Percentiles rank a stretch among this genome's conserved stretches.
phyloP scores from a whole-genome alignment of 1,140 invertebrate genomes.

The Ditylenchus dipsaci region DNA sequence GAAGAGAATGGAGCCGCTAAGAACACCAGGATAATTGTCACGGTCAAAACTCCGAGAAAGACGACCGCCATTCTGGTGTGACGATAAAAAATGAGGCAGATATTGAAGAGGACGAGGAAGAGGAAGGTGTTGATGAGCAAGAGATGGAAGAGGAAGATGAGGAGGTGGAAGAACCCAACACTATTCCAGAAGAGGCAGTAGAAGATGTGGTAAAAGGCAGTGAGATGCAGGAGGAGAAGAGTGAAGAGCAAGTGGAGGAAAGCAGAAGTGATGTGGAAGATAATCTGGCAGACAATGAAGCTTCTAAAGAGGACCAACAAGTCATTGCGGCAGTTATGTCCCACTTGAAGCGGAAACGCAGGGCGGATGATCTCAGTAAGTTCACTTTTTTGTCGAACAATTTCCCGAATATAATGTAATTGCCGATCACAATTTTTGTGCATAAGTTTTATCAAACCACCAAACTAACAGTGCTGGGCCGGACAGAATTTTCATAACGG shows the following conservation, averaged over 20 bases:
- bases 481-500: no score
- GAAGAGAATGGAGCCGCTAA: background rate
- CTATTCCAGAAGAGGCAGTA: background rate
- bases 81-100: background rate
- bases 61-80: background rate
- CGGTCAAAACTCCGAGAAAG: background rate
- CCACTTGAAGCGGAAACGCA: background rate
- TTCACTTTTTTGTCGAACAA: background rate
- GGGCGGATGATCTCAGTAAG: constrained; percentile 1
- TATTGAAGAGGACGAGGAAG: background rate
- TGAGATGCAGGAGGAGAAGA: constrained; percentile 5
- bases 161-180: background rate
- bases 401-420: no score
- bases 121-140: background rate
- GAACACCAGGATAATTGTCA: background rate
- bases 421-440: no score
- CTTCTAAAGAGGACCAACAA: background rate
- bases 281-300: no score
- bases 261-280: background rate
- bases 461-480: no score
- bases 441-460: no score
- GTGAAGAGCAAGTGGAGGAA: background rate
- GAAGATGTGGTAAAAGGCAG: constrained; percentile 1
- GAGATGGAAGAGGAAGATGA: background rate
- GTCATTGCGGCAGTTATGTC: background rate